These are phyloP conservation scores for Battus philenor DNA, from an alignment of 1,140 invertebrate species.

Conservation along the genomic window DNA sequence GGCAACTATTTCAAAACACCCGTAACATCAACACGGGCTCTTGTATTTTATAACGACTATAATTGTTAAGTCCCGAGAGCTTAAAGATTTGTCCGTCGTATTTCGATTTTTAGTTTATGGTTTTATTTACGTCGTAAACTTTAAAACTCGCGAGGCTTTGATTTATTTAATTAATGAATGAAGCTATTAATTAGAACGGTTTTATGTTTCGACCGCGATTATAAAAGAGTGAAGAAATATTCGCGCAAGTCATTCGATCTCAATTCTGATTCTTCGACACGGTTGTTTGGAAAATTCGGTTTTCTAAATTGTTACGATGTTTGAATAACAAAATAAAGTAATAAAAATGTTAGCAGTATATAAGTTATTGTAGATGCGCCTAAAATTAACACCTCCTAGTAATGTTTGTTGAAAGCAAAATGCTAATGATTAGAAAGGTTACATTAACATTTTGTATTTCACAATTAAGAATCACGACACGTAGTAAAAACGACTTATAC, in stretches of 20 bases:
- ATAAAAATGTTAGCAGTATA: conserved; percentile 7
- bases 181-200: conserved; percentile 13
- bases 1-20: too few relatives aligned
- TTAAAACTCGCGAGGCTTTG: conserved; percentile 7
- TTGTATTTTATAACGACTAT: conserved; percentile 9
- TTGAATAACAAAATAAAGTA: conserved; percentile 12
- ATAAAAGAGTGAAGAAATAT: not conserved
- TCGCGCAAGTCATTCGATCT: conserved; percentile 5
- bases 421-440: conserved; percentile 10
- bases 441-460: too few relatives aligned
- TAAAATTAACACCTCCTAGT: conserved; percentile 8
- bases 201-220: conserved; percentile 4
- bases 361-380: not conserved
- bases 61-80: conserved; percentile 3
- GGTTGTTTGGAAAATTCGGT: not conserved
- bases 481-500: too few relatives aligned
- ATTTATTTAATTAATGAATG: conserved; percentile 14
- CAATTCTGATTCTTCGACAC: not conserved
- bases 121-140: conserved; percentile 8
- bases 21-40: not conserved
- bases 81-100: conserved; percentile 3
- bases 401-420: conserved; percentile 7
- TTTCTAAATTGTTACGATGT: conserved; percentile 5
- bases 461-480: too few relatives aligned
- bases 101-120: conserved; percentile 10